Percentiles rank a stretch among this genome's conserved stretches.
These are phyloP conservation scores for Centropyge bicolor DNA, from an alignment of 2,797 vertebrate species.

Conservation along the genomic window DNA sequence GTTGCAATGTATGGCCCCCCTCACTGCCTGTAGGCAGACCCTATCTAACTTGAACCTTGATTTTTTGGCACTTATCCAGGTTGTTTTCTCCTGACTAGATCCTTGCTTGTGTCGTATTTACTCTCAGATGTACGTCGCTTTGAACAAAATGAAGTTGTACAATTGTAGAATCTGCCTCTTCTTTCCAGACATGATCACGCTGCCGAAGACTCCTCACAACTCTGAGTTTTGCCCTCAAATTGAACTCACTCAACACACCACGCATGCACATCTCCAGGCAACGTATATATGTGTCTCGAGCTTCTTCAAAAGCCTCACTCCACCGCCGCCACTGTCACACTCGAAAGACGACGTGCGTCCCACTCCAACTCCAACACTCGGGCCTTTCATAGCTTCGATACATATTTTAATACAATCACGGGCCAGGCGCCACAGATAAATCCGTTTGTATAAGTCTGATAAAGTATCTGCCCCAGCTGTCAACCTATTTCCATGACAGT, in stretches of 20 bases:
- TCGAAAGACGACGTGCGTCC: conserved; percentile 56
- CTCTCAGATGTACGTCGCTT: no score
- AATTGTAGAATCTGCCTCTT: conserved; percentile 20
- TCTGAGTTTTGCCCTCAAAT: conserved; percentile 28
- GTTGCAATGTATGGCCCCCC: no score
- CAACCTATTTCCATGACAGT: conserved; percentile 81
- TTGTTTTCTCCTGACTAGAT: no score
- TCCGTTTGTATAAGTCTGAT: conserved; percentile 85
- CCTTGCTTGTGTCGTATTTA: no score
- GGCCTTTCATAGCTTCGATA: conserved; percentile 58
- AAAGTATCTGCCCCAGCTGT: conserved; percentile 85
- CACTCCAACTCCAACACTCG: conserved; percentile 23
- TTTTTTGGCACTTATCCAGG: no score
- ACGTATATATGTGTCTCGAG: neutral
- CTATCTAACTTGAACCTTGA: no score
- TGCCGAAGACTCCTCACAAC: conserved; percentile 15
- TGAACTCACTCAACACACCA: conserved; percentile 36
- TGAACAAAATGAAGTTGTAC: no score
- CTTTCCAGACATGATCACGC: conserved; percentile 32
- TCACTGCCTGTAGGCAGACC: no score
- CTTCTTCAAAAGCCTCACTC: conserved; percentile 22
- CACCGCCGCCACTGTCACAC: conserved; percentile 19
- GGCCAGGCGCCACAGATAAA: conserved; percentile 74
- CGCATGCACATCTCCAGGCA: conserved; percentile 26
- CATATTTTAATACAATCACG: conserved; percentile 82